Evolutionary conservation across 2,888 invertebrate species (phyloP), one percentile per base, ranked within the genome.

Genomic region (Cantharis lateralis): DNA sequence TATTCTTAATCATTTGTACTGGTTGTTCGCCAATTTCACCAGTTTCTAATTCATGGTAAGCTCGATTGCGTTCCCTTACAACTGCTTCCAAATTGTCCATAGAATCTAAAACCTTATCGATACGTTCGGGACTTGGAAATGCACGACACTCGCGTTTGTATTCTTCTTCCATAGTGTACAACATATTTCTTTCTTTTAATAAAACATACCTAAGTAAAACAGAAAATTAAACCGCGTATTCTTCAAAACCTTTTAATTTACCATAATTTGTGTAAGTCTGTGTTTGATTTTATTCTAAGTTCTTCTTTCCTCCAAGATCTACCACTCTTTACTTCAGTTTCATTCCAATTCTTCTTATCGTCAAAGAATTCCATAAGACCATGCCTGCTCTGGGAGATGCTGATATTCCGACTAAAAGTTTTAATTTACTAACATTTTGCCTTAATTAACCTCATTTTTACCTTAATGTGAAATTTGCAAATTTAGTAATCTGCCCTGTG

Each of bases 241-340:
- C 24, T 13, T 61, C 28, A 4, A 5, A 66, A 7, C 2, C 7
- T n/a, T 48, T 18, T 0, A 7, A 63, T 2, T 85, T 91, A 98
- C 99, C 99, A 99, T 77, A 99, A 89, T 89, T 99, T 98, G 87
- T 99, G 99, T 75, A 99, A 91, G 88, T 99, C 99, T 70, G 93
- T 90, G 87, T 98, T 99, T 68, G 97, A 97, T 88, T 99, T 99
- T 69, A 98, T 92, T 84, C 99, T 91, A 16, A 99, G 89, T 88
- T 99, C 99, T 80, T 98, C 98, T 74, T 90, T 87, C 78, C 89
- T 93, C 98, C 98, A 99, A 4, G 95, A 92, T 82, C 98, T 91
- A 3, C 98, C 98, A 71, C 93, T 92, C 89, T 92, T 93, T 9
- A 98, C 91, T 85, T 92, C 92, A 28, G 89, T 89, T 86, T 92